Evolutionary conservation across 1,140 invertebrate species (phyloP), one percentile per base, ranked within the genome.

Genomic region (Calliopsis andreniformis): DNA sequence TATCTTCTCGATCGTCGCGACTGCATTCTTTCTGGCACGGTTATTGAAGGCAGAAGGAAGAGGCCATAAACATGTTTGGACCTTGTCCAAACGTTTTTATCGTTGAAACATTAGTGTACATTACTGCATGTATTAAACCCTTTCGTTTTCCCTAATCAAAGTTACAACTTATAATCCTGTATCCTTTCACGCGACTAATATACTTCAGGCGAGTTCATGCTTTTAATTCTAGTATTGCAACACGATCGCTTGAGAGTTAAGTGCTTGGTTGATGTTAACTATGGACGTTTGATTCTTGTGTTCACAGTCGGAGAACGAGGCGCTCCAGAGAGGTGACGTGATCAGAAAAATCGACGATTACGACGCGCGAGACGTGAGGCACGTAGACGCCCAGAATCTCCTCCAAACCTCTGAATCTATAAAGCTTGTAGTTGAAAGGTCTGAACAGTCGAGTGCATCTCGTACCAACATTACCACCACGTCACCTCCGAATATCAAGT

Each of bases 271-370:
- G 18, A 45, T 10, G 25, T 20, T 20, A 30, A 32, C 14, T 14
- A 23, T n/a, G 2, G n/a, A 39, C 1, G 23, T 53, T 71, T n/a
- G 55, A 59, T 56, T 63, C 69, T 71, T 79, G 73, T 79, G 84
- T 62, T 92, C 90, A 0, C 92, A 96, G 95, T 95, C 97, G 43
- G 95, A 97, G 58, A 96, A 97, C 83, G 95, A 95, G 45, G 95
- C 96, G 79, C 94, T 98, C 55, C 94, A 96, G 69, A 94, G 96
- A 75, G 98, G 98, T 83, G 98, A 99, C 92, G 95, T 98, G 85
- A 96, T 99, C 84, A 94, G 95, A 73, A 97, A 97, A 92, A 96
- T 99, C 84, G 96, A 96, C 89, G 96, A 97, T 84, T 97, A 96
- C 91, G 97, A 98, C 91, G 94, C 96, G 64, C 93, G 95, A 69